phyloP scores from a whole-genome alignment of 2,797 vertebrate genomes.

The Leptoclinus maculatus region DNA sequence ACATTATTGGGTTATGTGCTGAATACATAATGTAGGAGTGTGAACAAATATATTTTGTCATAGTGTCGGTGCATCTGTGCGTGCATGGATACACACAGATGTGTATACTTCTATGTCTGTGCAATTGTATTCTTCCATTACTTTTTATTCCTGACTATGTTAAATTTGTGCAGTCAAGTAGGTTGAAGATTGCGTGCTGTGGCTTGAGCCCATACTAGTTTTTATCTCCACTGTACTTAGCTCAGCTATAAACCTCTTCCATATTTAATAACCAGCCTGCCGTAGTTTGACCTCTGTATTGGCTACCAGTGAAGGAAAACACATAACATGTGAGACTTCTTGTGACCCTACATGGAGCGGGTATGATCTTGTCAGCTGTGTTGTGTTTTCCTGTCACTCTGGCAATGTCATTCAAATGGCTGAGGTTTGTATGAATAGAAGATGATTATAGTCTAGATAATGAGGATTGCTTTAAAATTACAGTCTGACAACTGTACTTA shows the following conservation, averaged over 20 bases:
- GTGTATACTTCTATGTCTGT: not conserved
- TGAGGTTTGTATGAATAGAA: conserved; percentile 47
- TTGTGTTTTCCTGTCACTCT: conserved; percentile 37
- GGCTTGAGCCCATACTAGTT: conserved; percentile 2
- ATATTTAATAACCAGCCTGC: conserved; percentile 61
- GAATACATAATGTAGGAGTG: conserved; percentile 19
- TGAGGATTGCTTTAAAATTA: conserved; percentile 41
- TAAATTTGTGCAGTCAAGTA: conserved; percentile 59
- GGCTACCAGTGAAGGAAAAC: conserved; percentile 23
- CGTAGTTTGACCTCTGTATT: conserved; percentile 37
- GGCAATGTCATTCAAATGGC: conserved; percentile 26
- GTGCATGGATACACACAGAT: not conserved
- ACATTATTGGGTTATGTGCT: conserved; percentile 20
- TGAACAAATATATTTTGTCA: conserved; percentile 15
- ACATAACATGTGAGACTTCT: conserved; percentile 12
- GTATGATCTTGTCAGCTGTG: conserved; percentile 9
- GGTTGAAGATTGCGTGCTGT: conserved; percentile 57
- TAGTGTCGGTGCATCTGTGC: not conserved
- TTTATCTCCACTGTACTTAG: conserved; percentile 30
- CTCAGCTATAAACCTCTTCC: conserved; percentile 45
- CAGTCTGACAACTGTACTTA: conserved; percentile 47
- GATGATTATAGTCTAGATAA: conserved; percentile 58
- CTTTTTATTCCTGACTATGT: conserved; percentile 22
- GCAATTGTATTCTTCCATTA: conserved; percentile 6
- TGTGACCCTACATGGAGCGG: not conserved